Percentiles rank a stretch among this genome's conserved stretches.
phyloP scores from a whole-genome alignment of 1,140 invertebrate species.

The Paraescarpia echinospica region DNA sequence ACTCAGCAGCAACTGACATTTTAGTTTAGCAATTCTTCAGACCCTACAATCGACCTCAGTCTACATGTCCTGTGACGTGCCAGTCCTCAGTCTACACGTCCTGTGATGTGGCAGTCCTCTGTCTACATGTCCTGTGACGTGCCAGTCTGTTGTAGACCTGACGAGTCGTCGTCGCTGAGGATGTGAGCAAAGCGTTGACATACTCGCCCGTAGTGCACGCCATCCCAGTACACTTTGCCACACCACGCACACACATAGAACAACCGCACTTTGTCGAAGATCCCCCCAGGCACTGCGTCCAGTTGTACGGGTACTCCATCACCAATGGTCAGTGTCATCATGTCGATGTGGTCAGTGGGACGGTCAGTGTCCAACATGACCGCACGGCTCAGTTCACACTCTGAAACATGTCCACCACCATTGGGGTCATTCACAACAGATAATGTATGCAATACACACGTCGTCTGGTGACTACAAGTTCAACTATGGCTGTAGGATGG shows the following conservation, averaged over 20 bases:
- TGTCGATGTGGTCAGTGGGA: slow-evolving; percentile 33
- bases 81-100: too few relatives aligned
- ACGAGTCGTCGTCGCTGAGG: neutral
- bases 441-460: too few relatives aligned
- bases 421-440: too few relatives aligned
- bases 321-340: slow-evolving; percentile 34
- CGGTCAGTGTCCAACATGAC: neutral
- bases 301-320: slow-evolving; percentile 60
- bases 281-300: slow-evolving; percentile 57
- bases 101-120: too few relatives aligned
- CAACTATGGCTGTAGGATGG: too few relatives aligned
- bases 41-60: neutral
- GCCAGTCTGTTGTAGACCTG: neutral
- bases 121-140: neutral
- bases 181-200: slow-evolving; percentile 49
- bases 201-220: slow-evolving; percentile 62
- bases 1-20: neutral
- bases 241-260: slow-evolving; percentile 69
- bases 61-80: too few relatives aligned
- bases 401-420: neutral
- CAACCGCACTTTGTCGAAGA: slow-evolving; percentile 58
- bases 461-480: too few relatives aligned
- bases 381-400: neutral
- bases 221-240: slow-evolving; percentile 71
- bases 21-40: neutral